phyloP scores from a whole-genome alignment of 2,113 vertebrate genomes.

The Percopsis transmontana region DNA sequence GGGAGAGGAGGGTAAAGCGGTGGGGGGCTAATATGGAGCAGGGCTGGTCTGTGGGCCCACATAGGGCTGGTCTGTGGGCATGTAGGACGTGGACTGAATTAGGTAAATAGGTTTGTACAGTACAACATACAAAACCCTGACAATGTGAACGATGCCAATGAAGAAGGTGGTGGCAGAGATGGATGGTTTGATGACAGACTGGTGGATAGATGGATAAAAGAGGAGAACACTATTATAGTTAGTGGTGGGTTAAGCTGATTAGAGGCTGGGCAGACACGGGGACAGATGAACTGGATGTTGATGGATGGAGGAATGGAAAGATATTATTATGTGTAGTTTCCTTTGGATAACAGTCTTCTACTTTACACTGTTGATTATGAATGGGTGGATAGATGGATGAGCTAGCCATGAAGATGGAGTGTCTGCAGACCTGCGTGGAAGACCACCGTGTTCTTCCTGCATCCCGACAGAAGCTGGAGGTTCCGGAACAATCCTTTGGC shows the following conservation, averaged over 20 bases:
- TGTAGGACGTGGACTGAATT: too few relatives aligned
- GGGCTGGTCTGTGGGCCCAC: too few relatives aligned
- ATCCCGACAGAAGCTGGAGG: slow-evolving; percentile 85
- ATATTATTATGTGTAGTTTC: not conserved
- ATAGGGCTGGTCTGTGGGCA: too few relatives aligned
- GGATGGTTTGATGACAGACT: not conserved
- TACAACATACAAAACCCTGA: too few relatives aligned
- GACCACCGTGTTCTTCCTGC: slow-evolving; percentile 85
- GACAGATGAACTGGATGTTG: not conserved
- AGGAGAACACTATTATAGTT: too few relatives aligned
- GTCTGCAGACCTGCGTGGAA: slow-evolving; percentile 89
- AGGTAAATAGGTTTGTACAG: too few relatives aligned
- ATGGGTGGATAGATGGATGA: not conserved
- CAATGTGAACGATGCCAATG: not conserved
- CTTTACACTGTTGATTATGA: not conserved
- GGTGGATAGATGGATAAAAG: not conserved
- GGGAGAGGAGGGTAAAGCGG: not conserved
- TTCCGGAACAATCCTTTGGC: slow-evolving; percentile 91
- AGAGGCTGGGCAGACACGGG: too few relatives aligned
- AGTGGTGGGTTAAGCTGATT: too few relatives aligned
- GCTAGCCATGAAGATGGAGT: not conserved
- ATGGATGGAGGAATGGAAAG: not conserved
- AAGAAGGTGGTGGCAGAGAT: not conserved
- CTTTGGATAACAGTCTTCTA: too few relatives aligned
- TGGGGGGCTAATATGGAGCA: not conserved